Evolutionary conservation across 1,140 invertebrate species (phyloP), one percentile per base, ranked within the genome.

Genomic region (Caenorhabditis tropicalis): DNA sequence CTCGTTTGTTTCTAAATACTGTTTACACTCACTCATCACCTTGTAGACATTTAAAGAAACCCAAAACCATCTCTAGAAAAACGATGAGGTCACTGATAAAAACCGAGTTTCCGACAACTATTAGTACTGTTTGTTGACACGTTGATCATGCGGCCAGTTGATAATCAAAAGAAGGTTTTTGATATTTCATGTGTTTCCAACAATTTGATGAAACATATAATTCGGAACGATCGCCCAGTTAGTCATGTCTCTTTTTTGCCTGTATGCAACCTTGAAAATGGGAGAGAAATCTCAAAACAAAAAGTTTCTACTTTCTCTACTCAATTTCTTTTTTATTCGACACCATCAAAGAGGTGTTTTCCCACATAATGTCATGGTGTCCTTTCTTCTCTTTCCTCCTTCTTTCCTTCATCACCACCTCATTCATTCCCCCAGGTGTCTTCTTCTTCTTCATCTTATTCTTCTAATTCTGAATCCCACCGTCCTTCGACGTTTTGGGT

Each of bases 51-150:
- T 36, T n/a, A 39, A 74, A 46, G 29, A 39, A 74, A 74, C n/a
- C n/a, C 10, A 16, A n/a, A 46, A 74, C 29, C 21, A 31, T 39
- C n/a, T 74, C 36, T 43, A 15, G 36, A 46, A 46, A 74, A 39
- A 24, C 12, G 65, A 74, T 74, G 65, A 74, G 65, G 65, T 74
- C 65, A 74, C 43, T 74, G 65, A 74, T 74, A 74, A 36, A 33
- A 3, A 36, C 10, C 16, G 29, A 36, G 58, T 74, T 43, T 74
- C 65, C 65, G 65, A 36, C 58, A 65, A 65, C 58, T 65, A 65
- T 33, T 36, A 65, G 53, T 56, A 56, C 53, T 65, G 58, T 65
- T 65, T 65, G 58, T 65, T 65, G 58, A 36, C 58, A 56, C 53
- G 10, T 56, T 56, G 21, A 56, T 56, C 53, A 56, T 56, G 21